Evolutionary conservation across 1,140 invertebrate species (phyloP).

Genomic region (Sminthurinus signatus): DNA sequence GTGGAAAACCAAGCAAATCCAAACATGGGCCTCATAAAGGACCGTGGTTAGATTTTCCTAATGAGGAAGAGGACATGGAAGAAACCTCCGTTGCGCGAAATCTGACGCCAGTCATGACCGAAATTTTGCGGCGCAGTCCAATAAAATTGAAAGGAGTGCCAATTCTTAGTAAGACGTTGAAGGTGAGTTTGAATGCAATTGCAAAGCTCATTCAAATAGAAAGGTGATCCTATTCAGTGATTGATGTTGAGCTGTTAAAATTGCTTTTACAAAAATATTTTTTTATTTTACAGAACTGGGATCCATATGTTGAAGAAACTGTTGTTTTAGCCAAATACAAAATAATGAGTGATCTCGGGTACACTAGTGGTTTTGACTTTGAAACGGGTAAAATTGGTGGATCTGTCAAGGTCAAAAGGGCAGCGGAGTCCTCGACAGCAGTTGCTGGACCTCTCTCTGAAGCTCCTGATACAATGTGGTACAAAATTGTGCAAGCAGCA

Average conservation of each 20-base stretch:
- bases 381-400: not conserved
- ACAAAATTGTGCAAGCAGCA: not conserved
- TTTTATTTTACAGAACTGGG: not conserved
- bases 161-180: not conserved
- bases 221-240: not conserved
- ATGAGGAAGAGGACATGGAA: too few relatives aligned
- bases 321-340: not conserved
- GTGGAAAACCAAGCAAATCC: too few relatives aligned
- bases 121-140: not conserved
- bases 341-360: not conserved
- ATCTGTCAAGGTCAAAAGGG: too few relatives aligned
- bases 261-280: not conserved
- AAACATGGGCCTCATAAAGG: too few relatives aligned
- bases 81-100: too few relatives aligned
- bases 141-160: not conserved
- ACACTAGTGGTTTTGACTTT: not conserved
- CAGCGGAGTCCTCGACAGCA: too few relatives aligned
- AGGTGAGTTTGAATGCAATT: not conserved
- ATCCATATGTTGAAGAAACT: slow-evolving; percentile 1
- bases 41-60: too few relatives aligned
- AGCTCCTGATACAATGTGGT: not conserved
- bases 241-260: not conserved
- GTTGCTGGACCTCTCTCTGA: not conserved
- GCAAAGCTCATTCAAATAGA: not conserved
- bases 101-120: not conserved